Evolutionary conservation across 2,797 vertebrate species (phyloP), one percentile per base, ranked within the genome.

Genomic region (Microctenopoma lineatum): DNA sequence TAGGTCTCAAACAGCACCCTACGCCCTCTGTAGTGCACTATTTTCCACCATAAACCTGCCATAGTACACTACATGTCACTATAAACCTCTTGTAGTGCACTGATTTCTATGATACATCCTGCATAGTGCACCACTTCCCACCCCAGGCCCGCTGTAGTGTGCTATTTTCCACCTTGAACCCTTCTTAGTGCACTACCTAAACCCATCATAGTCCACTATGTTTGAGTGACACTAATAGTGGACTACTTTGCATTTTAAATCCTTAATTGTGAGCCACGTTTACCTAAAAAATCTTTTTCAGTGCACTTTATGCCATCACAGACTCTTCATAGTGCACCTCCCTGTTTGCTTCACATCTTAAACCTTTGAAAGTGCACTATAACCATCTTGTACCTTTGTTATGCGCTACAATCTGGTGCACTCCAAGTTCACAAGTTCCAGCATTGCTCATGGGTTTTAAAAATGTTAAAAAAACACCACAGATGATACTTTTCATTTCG

Each of bases 1-100:
- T 42, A 47, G 67, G 72, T 84, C 84, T 84, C 85, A 84, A 85
- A 88, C 81, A 77, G 70, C 87, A 87, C 84, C 84, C 88, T 66
- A 50, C 29, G 38, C 78, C 81, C 83, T 67, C 44, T 16, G 66
- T 52, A 48, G 75, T 76, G 67, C 83, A 74, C 76, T 14, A 25
- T n/a, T 41, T 27, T 32, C 52, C 62, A 59, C 27, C 42, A 21
- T 54, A 5, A 52, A 59, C 69, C 53, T 15, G 2, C 32, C 27
- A 4, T 11, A 53, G 48, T 66, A 7, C 61, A 64, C 65, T 10
- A n/a, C 67, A 14, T 32, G 18, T 27, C 34, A 25, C 21, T 52
- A n/a, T 15, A n/a, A 13, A 53, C 41, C 7, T 3, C 59, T 15
- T 2, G 1, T 46, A 50, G 39, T 44, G 47, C 59, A 45, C 38